Percentiles rank a stretch among this genome's conserved stretches.
These are phyloP conservation scores for Polydrusus pterygomalis DNA, from an alignment of 2,888 invertebrate species.

Conservation along the genomic window DNA sequence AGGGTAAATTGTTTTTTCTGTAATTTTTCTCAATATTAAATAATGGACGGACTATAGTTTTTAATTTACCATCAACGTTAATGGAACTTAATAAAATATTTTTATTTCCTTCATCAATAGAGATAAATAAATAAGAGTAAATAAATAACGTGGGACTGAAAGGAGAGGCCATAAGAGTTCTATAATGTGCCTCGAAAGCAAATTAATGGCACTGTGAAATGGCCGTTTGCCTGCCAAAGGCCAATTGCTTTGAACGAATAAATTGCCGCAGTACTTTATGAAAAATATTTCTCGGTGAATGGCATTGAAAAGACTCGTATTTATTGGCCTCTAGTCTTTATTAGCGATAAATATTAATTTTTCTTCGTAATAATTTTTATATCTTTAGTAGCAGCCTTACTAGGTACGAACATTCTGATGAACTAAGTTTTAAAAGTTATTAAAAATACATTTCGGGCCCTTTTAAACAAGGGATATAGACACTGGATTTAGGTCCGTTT, in stretches of 20 bases:
- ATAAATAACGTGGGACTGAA: slow-evolving; percentile 28
- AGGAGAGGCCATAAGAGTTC: slow-evolving; percentile 28
- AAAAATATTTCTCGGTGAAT: slow-evolving; percentile 23
- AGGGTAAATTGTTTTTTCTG: too few relatives aligned
- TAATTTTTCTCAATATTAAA: too few relatives aligned
- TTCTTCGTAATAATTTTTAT: background rate
- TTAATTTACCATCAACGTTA: background rate
- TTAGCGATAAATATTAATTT: background rate
- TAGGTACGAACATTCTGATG: too few relatives aligned
- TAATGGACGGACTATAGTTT: too few relatives aligned
- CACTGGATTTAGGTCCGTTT: too few relatives aligned
- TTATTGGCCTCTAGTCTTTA: slow-evolving; percentile 10
- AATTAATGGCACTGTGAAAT: slow-evolving; percentile 37
- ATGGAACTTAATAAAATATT: background rate
- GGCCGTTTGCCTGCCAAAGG: slow-evolving; percentile 28
- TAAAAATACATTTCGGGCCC: too few relatives aligned
- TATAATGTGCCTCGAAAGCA: slow-evolving; percentile 30
- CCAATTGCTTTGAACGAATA: slow-evolving; percentile 44
- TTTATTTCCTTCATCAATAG: background rate
- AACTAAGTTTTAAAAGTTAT: too few relatives aligned
- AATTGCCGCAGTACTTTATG: slow-evolving; percentile 30
- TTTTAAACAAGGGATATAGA: too few relatives aligned
- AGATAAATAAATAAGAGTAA: slow-evolving; percentile 25
- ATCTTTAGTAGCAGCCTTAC: too few relatives aligned
- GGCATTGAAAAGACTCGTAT: slow-evolving; percentile 20